These are phyloP conservation scores for Pelusios castaneus DNA, from an alignment of 2,113 vertebrate genomes.

Conservation along the genomic window DNA sequence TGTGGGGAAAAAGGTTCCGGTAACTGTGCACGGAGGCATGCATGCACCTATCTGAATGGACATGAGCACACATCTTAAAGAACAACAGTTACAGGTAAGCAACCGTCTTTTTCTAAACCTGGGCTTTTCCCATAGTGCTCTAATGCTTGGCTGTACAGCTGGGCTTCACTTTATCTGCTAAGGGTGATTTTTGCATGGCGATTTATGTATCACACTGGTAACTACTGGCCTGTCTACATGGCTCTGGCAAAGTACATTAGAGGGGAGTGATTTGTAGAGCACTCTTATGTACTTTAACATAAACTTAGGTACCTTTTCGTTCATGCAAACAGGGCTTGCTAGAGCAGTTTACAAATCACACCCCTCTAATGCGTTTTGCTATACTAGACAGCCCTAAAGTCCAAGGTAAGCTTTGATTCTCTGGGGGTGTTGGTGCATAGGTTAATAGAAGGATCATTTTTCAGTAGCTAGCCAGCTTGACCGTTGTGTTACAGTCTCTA, in stretches of 20 bases:
- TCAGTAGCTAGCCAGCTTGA: neutral
- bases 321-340: neutral
- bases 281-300: neutral
- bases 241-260: neutral
- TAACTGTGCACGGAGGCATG: too few relatives aligned
- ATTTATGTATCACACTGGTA: neutral
- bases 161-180: neutral
- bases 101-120: neutral
- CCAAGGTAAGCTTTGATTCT: slow-evolving; percentile 6
- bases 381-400: neutral
- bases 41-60: too few relatives aligned
- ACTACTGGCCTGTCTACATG: neutral
- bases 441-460: neutral
- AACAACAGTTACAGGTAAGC: too few relatives aligned
- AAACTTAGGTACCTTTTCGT: neutral
- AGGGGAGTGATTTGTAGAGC: neutral
- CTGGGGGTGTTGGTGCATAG: neutral
- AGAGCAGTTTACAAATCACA: neutral
- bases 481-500: neutral
- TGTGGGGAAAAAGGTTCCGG: too few relatives aligned
- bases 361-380: neutral
- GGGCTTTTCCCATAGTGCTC: slow-evolving; percentile 12
- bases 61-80: too few relatives aligned
- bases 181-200: neutral
- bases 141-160: neutral